Evolutionary conservation across 2,888 invertebrate species (phyloP), one percentile per base, ranked within the genome.

Genomic region (Drosophila diplacantha): DNA sequence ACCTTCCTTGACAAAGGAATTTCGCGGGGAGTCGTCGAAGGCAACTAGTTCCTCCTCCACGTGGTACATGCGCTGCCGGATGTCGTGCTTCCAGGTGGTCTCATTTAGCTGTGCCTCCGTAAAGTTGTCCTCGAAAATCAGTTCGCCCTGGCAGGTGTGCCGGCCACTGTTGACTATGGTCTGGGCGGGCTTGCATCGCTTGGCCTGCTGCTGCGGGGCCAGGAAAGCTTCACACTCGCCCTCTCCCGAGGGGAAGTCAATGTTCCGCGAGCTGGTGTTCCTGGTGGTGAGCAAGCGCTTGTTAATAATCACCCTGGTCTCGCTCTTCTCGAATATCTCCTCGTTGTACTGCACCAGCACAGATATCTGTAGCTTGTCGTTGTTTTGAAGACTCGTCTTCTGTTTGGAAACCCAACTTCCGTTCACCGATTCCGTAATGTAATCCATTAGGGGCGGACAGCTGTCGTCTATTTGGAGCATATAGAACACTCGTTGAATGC

Each of bases 71-170:
- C 92, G 91, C 44, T 92, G 89, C 57, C 90, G 91, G 64, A 92
- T 89, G 71, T 92, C 92, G 7, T 90, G 86, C 46, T 88, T 89
- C 93, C 93, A 93, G 44, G 88, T 81, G 3, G 86, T 87, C 6
- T 83, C 83, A 51, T 89, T 85, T 0, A 92, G 73, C 8, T 62
- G 35, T 1, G 57, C 24, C 9, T 24, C 69, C 53, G 90, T 87
- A 75, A 94, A 94, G 66, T 90, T 88, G 52, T 94, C 93, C 55
- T 92, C 90, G 71, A 93, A 92, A 46, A 93, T 85, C 2, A 90
- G 85, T 52, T 90, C 87, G 0, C 90, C 91, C 12, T 88, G 57
- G 32, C 81, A 81, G 6, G 50, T 57, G 6, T 24, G 41, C 24
- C 53, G 53, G 2, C 54, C 58, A 26, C 26, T 62, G 24, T 22